phyloP scores from a whole-genome alignment of 2,797 vertebrate species.

The Buceros bicornis region DNA sequence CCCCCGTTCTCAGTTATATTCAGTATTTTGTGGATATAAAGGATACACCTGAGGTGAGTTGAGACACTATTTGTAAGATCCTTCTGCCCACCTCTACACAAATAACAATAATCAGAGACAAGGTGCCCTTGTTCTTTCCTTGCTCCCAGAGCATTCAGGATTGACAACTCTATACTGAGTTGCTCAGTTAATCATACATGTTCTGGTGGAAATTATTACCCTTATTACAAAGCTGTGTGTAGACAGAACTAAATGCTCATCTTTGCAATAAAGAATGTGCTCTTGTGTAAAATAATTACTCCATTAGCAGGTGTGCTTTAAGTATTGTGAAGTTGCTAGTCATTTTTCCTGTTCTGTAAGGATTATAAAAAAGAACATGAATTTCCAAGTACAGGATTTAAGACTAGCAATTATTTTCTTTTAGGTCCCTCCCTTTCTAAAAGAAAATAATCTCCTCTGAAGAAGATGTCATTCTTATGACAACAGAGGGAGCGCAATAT shows the following conservation, averaged over 20 bases:
- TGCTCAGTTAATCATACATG: slow-evolving; percentile 60
- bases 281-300: slow-evolving; percentile 69
- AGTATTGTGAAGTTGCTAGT: slow-evolving; percentile 61
- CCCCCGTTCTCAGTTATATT: background rate
- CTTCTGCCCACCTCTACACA: slow-evolving; percentile 20
- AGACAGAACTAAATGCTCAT: slow-evolving; percentile 61
- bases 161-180: slow-evolving; percentile 48
- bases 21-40: slow-evolving; percentile 33
- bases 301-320: slow-evolving; percentile 45
- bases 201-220: slow-evolving; percentile 62
- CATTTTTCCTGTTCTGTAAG: slow-evolving; percentile 48
- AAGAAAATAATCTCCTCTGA: slow-evolving; percentile 61
- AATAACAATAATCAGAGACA: slow-evolving; percentile 59
- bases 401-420: slow-evolving; percentile 65
- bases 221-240: slow-evolving; percentile 57
- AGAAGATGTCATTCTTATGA: slow-evolving; percentile 48
- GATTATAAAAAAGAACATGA: slow-evolving; percentile 53
- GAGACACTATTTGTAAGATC: slow-evolving; percentile 39
- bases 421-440: slow-evolving; percentile 17
- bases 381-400: slow-evolving; percentile 51
- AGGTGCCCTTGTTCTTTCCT: slow-evolving; percentile 67
- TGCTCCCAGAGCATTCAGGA: slow-evolving; percentile 47
- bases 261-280: slow-evolving; percentile 59
- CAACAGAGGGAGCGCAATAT: slow-evolving; percentile 50
- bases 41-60: background rate